Evolutionary conservation across 2,797 vertebrate species (phyloP).

Genomic region (Staurois parvus): DNA sequence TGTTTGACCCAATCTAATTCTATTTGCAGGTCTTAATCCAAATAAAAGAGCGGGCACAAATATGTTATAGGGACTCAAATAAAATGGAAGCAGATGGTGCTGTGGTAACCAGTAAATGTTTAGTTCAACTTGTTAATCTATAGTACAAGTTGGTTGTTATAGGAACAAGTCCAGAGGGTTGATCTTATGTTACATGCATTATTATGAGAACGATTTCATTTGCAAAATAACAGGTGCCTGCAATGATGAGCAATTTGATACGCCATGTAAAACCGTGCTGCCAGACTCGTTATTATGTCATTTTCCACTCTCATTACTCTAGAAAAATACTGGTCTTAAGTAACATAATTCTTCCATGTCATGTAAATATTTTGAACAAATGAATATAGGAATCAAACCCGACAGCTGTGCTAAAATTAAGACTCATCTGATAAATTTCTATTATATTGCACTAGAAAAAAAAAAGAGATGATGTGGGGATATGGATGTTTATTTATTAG

Average conservation of each 20-base stretch:
- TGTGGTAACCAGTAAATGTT: conserved; percentile 29
- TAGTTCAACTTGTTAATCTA: conserved; percentile 24
- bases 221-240: conserved; percentile 52
- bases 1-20: too few species aligned
- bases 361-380: conserved; percentile 50
- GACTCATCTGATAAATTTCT: neutral
- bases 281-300: conserved; percentile 46
- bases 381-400: conserved; percentile 33
- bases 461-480: too few species aligned
- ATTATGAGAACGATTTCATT: conserved; percentile 37
- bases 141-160: conserved; percentile 28
- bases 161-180: conserved; percentile 37
- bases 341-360: conserved; percentile 41
- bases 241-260: conserved; percentile 53
- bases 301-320: conserved; percentile 55
- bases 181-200: conserved; percentile 47
- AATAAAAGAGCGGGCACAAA: neutral
- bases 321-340: conserved; percentile 52
- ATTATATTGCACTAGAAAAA: too few species aligned
- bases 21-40: neutral
- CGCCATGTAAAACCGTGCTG: conserved; percentile 42
- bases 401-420: conserved; percentile 30
- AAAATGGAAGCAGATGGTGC: conserved; percentile 19
- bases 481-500: too few species aligned
- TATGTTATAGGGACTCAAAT: conserved; percentile 13